Base-by-base conservation (phyloP, 2,888 invertebrate species). In the Arenicola marina region DNA sequence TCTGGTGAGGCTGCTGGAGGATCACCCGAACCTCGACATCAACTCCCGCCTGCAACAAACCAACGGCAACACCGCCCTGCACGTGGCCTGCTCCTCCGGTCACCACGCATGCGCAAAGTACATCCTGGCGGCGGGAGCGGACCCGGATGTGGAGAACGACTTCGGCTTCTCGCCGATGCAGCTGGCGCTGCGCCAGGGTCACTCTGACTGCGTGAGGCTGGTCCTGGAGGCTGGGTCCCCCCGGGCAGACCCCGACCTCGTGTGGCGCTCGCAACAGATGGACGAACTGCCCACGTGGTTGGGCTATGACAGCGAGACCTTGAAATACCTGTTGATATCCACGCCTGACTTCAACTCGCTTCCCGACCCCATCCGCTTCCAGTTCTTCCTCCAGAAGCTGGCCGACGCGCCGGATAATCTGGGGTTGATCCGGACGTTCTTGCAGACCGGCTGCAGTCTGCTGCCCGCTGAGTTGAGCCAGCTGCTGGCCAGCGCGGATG, bases 61-160 rank as follows among this genome's bases (percentile, higher is more conserved):
- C 4, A 57, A 46, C 32, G 57, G 57, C 11, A 45, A 57, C 57
- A 32, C 46, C 18, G 57, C 57, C 7, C 31, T 57, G n/a, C 57
- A 57, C 43, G 32, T 57, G 29, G 44, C 57, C 18, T 44, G 45
- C n/a, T 28, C 44, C 15, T 29, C 21, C n/a, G 57, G 57, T n/a
- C 57, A 45, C n/a, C 33, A 45, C 31, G 57, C 31, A 11, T 57
- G 57, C 24, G 44, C 46, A 15, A 26, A 31, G 2, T 7, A 29
- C 7, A 29, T 57, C 7, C 57, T 57, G 11, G 44, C 26, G 7
- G 46, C 21, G 11, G 57, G 45, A 18, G 57, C 57, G 2, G 46
- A 29, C 18, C 57, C 57, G 1, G 45, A 57, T 46, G 28, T 18
- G 24, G 45, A 46, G 45, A 46, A 57, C 46, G 24, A 46, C 32